Base-by-base conservation (phyloP, 2,888 invertebrate genomes). In the Hirtodrosophila alboralis region DNA sequence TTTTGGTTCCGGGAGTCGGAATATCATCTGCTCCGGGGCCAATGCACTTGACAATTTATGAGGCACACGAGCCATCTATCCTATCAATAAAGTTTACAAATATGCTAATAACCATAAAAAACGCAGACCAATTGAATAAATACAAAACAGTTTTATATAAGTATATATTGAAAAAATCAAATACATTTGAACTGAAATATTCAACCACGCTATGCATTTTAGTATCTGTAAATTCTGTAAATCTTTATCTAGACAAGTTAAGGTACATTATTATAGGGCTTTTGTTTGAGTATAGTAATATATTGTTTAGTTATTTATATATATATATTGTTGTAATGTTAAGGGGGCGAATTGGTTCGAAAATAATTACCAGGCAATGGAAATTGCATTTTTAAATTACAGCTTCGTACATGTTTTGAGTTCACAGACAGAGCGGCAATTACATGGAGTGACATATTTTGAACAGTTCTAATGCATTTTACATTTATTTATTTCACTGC, bases 401-500 rank as follows among this genome's bases (percentile, higher is more conserved):
- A 12, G 18, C 23, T 16, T 13, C 18, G 65, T 44, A 37, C 64
- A 51, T 45, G 54, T 68, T 54, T 21, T n/a, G 45, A 41, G 28
- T 44, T 53, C 48, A 53, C 30, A 27, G 6, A 27, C 10, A 18
- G 30, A 18, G 2, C 16, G 33, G 37, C 61, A 78, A 84, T 77
- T 78, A 80, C 43, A 63, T 30, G 53, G 53, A 67, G 63, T 80
- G 81, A 84, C 77, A 80, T 63, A 74, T 84, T 80, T 83, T 66
- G 23, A 41, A 44, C 60, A 67, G 48, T 52, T 70, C 59, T 33
- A 53, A 44, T 79, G 33, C 57, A 75, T 53, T 62, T 45, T 23
- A 23, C 8, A 64, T 60, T 53, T 41, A 38, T 59, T 57, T 37
- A 41, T 41, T 41, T 28, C 12, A n/a, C 14, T 12, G 6, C 10